These are phyloP conservation scores for Drosophila colorata DNA, from an alignment of 2,888 invertebrate species.

Conservation along the genomic window DNA sequence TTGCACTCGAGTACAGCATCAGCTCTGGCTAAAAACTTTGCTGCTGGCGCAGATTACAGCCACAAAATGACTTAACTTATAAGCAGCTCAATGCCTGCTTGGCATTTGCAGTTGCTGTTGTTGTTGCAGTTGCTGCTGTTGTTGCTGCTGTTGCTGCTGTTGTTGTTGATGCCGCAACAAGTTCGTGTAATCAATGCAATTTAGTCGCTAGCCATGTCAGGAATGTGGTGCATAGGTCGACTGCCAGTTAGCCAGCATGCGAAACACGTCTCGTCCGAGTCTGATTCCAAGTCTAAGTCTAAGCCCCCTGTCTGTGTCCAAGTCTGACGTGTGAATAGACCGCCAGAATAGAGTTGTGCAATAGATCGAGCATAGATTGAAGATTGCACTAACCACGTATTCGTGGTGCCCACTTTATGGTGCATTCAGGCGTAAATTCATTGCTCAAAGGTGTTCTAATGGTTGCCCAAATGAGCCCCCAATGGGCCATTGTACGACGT, in stretches of 20 bases:
- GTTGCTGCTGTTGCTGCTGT: slow-evolving; percentile 18
- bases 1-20: slow-evolving; percentile 23
- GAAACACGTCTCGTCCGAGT: slow-evolving; percentile 49
- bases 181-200: slow-evolving; percentile 74
- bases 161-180: slow-evolving; percentile 65
- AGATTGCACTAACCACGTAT: slow-evolving; percentile 62
- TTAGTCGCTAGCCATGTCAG: slow-evolving; percentile 67
- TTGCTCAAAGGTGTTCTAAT: slow-evolving; percentile 76
- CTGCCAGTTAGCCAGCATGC: slow-evolving; percentile 36
- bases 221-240: slow-evolving; percentile 74
- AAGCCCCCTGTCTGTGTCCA: no score
- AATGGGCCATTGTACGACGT: slow-evolving; percentile 30
- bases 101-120: slow-evolving; percentile 63
- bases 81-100: slow-evolving; percentile 55
- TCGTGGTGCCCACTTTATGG: slow-evolving; percentile 20
- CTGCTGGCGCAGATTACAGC: slow-evolving; percentile 54
- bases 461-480: slow-evolving; percentile 67
- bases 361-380: slow-evolving; percentile 61
- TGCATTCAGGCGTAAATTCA: slow-evolving; percentile 65
- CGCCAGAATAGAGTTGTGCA: slow-evolving; percentile 53
- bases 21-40: slow-evolving; percentile 29
- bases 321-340: slow-evolving; percentile 49
- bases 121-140: slow-evolving; percentile 17
- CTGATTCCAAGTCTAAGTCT: slow-evolving; percentile 9
- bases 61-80: slow-evolving; percentile 75